These are phyloP conservation scores for Pristionchus arcanus DNA, from an alignment of 2,888 invertebrate genomes.

Conservation along the genomic window DNA sequence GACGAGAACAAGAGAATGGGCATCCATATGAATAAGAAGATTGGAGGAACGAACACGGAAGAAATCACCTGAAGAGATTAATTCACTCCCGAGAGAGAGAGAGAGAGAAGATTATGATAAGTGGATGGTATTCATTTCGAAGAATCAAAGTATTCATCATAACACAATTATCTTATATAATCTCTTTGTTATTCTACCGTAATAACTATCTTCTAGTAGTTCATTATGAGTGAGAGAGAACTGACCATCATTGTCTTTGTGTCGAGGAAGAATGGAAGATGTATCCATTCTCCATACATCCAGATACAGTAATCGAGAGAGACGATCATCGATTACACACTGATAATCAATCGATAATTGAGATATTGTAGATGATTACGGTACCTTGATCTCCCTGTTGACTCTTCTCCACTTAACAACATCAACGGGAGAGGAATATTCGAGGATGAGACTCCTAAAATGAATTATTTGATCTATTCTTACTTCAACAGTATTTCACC, in stretches of 20 bases:
- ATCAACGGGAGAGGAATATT: constrained; percentile 41
- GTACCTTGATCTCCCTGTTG: constrained; percentile 46
- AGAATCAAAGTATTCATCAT: neutral
- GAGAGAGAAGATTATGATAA: neutral
- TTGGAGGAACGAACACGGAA: constrained; percentile 27
- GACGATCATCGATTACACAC: constrained; percentile 15
- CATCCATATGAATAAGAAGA: constrained; percentile 19
- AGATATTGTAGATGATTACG: neutral
- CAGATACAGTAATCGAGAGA: constrained; percentile 53
- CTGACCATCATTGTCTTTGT: constrained; percentile 52
- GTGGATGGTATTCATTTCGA: neutral
- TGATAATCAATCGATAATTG: constrained; percentile 8
- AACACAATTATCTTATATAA: neutral
- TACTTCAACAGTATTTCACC: neutral
- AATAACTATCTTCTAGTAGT: neutral
- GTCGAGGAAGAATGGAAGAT: constrained; percentile 14
- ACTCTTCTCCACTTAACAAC: constrained; percentile 51
- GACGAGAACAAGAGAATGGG: constrained; percentile 44
- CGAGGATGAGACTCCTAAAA: constrained; percentile 36
- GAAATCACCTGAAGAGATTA: constrained; percentile 47
- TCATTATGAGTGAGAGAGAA: neutral
- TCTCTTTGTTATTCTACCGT: neutral
- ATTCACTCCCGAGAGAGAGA: neutral
- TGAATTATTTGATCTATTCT: neutral
- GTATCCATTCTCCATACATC: constrained; percentile 56